Conservation (phyloP, 2,888 invertebrate genomes). For the Pardosa pseudoannulata region DNA sequence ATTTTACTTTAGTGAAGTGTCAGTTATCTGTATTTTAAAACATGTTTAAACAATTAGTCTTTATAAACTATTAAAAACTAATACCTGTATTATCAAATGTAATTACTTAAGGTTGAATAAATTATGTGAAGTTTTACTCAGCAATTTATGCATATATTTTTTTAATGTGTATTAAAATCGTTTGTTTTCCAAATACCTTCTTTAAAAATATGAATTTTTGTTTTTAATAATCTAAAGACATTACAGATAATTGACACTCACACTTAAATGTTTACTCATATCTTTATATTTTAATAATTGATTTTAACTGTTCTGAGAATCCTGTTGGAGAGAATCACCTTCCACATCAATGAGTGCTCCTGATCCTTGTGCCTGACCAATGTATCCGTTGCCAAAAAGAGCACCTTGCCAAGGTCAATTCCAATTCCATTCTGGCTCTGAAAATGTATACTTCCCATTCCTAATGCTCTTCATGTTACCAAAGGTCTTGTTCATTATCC, state of each 20-base stretch:
- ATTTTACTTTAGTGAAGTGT: background rate
- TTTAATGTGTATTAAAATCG: too few species aligned
- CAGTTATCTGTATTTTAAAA: background rate
- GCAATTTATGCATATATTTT: too few species aligned
- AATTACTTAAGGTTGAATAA: too few species aligned
- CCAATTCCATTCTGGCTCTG: conserved; percentile 58
- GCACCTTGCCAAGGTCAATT: conserved; percentile 52
- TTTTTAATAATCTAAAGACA: too few species aligned
- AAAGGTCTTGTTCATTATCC: conserved; percentile 60
- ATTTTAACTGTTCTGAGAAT: conserved; percentile 72
- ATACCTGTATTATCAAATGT: too few species aligned
- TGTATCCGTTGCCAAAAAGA: conserved; percentile 68
- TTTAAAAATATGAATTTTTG: background rate
- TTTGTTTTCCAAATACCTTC: too few species aligned
- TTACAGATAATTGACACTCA: background rate
- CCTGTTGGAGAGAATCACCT: conserved; percentile 62
- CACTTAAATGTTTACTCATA: conserved; percentile 25
- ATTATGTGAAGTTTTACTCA: too few species aligned
- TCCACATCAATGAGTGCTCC: conserved; percentile 62
- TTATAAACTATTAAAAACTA: too few species aligned
- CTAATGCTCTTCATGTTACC: conserved; percentile 63
- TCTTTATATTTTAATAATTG: conserved; percentile 60
- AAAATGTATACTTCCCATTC: conserved; percentile 69
- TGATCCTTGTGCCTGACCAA: conserved; percentile 63
- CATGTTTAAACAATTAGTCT: too few species aligned